Conservation (phyloP, 2,113 vertebrate genomes). For the Poeciliopsis occidentalis region DNA sequence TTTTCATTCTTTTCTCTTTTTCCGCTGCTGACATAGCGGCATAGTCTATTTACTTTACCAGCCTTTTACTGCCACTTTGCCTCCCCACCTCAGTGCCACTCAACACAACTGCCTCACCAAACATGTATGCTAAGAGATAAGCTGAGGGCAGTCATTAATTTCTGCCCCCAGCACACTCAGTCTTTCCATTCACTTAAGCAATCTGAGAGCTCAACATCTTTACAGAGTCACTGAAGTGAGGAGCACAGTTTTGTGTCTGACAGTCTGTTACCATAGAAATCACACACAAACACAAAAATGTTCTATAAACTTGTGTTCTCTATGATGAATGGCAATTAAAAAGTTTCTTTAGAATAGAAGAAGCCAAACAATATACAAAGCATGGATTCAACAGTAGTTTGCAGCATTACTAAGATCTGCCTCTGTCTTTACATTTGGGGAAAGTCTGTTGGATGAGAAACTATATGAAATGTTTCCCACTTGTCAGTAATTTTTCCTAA, state of each 20-base stretch:
- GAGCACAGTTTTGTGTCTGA: conserved; percentile 2
- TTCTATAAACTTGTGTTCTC: too few relatives aligned
- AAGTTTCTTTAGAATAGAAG: too few relatives aligned
- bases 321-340: too few relatives aligned
- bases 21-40: conserved; percentile 53
- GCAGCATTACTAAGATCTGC: too few relatives aligned
- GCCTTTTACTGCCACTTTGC: conserved; percentile 44
- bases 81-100: not conserved
- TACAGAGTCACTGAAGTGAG: conserved; percentile 34
- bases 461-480: too few relatives aligned
- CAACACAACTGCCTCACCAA: conserved; percentile 1
- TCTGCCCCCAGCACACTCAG: conserved; percentile 14
- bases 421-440: too few relatives aligned
- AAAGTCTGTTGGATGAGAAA: too few relatives aligned
- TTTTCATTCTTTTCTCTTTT: conserved; percentile 55
- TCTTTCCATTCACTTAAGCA: conserved; percentile 44
- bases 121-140: conserved; percentile 34
- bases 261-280: not conserved
- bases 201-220: conserved; percentile 46
- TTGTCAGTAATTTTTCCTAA: too few relatives aligned
- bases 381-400: too few relatives aligned
- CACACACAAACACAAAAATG: conserved; percentile 3
- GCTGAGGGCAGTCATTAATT: conserved; percentile 40
- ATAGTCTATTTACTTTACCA: conserved; percentile 69
- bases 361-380: too few relatives aligned